Percentiles rank a stretch among this genome's conserved stretches.
These are phyloP conservation scores for Aporophyla nigra DNA, from an alignment of 2,888 invertebrate genomes.

Conservation along the genomic window DNA sequence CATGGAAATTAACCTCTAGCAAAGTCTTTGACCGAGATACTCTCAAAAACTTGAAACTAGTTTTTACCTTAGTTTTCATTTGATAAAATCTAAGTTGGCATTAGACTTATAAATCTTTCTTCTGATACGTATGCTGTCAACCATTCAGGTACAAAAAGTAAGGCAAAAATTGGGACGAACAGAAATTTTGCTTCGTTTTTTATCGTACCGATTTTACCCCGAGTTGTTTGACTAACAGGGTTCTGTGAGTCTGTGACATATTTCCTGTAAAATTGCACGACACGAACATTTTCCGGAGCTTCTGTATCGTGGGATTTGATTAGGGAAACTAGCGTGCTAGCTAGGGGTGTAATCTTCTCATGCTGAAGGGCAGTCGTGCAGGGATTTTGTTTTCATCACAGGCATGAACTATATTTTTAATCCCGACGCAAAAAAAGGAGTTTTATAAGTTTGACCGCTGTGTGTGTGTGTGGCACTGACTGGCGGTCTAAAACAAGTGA, in stretches of 20 bases:
- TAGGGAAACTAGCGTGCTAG: neutral
- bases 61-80: too few relatives aligned
- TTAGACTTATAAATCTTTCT: neutral
- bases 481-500: too few relatives aligned
- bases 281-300: conserved; percentile 1
- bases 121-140: neutral
- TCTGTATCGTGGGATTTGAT: conserved; percentile 11
- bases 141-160: neutral
- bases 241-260: conserved; percentile 7
- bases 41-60: neutral
- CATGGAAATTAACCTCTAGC: neutral
- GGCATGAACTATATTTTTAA: neutral
- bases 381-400: neutral
- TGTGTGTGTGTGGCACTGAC: too few relatives aligned
- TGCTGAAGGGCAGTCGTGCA: too few relatives aligned
- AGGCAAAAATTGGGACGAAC: conserved; percentile 13
- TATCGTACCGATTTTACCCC: conserved; percentile 4
- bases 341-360: neutral
- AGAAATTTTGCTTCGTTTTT: conserved; percentile 24
- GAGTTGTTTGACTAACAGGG: conserved; percentile 32
- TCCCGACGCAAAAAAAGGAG: too few relatives aligned
- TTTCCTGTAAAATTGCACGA: conserved; percentile 20
- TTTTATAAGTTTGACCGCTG: too few relatives aligned
- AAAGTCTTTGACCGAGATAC: neutral
- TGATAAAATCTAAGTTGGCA: neutral